These are phyloP conservation scores for Catotricha subobsoleta DNA, from an alignment of 2,888 invertebrate genomes.

Conservation along the genomic window DNA sequence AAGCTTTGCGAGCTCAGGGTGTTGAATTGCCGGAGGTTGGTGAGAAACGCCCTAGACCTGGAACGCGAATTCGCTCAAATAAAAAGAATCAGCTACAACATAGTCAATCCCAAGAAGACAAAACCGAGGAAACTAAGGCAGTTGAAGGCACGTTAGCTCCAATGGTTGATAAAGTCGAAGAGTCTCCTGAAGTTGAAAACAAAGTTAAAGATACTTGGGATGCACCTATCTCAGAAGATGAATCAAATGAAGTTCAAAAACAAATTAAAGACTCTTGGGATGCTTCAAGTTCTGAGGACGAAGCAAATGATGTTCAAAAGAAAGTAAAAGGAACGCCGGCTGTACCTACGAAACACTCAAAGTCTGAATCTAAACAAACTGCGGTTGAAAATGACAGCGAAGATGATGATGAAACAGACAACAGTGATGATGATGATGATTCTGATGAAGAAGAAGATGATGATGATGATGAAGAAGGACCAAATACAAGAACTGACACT, in stretches of 20 bases:
- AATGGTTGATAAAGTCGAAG: slow-evolving; percentile 9
- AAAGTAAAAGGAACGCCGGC: slow-evolving; percentile 34
- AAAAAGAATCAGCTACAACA: slow-evolving; percentile 37
- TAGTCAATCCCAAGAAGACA: slow-evolving; percentile 15
- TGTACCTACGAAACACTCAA: slow-evolving; percentile 19
- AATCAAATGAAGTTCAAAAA: slow-evolving; percentile 17
- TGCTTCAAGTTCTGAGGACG: slow-evolving; percentile 42
- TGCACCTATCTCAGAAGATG: slow-evolving; percentile 15
- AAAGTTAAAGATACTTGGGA: slow-evolving; percentile 25
- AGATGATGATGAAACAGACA: slow-evolving; percentile 23
- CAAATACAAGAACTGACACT: slow-evolving; percentile 42
- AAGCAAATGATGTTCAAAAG: slow-evolving; percentile 19
- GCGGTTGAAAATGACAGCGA: slow-evolving; percentile 30
- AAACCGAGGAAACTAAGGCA: slow-evolving; percentile 5
- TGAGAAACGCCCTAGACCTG: slow-evolving; percentile 42
- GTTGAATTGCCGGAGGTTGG: slow-evolving; percentile 59
- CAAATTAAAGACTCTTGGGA: slow-evolving; percentile 82
- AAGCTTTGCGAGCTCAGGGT: slow-evolving; percentile 77
- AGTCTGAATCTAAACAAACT: slow-evolving; percentile 4
- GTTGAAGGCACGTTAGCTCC: too few species aligned
- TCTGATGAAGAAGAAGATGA: slow-evolving; percentile 38
- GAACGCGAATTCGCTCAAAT: slow-evolving; percentile 55
- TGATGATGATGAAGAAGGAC: slow-evolving; percentile 23
- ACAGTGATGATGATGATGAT: slow-evolving; percentile 30
- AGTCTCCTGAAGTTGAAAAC: slow-evolving; percentile 16